A percentile compares a stretch with the other conserved stretches of the same genome.
Conservation (phyloP, 2,888 invertebrate species). For the Cerastoderma edule region DNA sequence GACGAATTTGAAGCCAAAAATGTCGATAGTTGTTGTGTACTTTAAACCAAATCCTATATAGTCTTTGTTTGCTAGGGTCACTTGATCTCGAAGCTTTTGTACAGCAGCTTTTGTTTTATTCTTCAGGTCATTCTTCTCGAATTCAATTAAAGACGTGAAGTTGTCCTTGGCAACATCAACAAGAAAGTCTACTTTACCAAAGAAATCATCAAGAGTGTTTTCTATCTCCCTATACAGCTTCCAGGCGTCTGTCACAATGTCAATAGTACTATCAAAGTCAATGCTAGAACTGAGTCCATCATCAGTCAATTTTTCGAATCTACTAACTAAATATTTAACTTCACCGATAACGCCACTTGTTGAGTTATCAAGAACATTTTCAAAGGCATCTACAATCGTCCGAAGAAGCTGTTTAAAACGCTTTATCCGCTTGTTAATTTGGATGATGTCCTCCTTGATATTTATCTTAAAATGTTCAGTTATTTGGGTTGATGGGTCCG, state of each 20-base stretch:
- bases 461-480: conserved; percentile 1
- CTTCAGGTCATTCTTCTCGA: conserved; percentile 17
- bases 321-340: conserved; percentile 6
- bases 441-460: conserved; percentile 5
- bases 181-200: conserved; percentile 15
- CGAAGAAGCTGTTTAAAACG: neutral
- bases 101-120: conserved; percentile 17
- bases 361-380: conserved; percentile 13
- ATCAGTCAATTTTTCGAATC: neutral
- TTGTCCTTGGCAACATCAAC: conserved; percentile 16
- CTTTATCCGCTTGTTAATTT: neutral
- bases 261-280: neutral
- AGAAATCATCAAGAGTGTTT: neutral
- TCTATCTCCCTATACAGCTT: conserved; percentile 1
- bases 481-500: conserved; percentile 25
- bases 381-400: neutral
- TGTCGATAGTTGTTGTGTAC: conserved; percentile 1
- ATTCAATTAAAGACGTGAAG: conserved; percentile 9
- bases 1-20: conserved; percentile 26
- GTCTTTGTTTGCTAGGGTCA: neutral
- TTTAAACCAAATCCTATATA: conserved; percentile 30
- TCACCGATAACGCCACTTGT: conserved; percentile 14
- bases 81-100: conserved; percentile 17
- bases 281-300: neutral
- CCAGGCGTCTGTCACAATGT: conserved; percentile 20